Evolutionary conservation across 2,113 vertebrate genomes (phyloP).

Genomic region (Anhinga rufa): DNA sequence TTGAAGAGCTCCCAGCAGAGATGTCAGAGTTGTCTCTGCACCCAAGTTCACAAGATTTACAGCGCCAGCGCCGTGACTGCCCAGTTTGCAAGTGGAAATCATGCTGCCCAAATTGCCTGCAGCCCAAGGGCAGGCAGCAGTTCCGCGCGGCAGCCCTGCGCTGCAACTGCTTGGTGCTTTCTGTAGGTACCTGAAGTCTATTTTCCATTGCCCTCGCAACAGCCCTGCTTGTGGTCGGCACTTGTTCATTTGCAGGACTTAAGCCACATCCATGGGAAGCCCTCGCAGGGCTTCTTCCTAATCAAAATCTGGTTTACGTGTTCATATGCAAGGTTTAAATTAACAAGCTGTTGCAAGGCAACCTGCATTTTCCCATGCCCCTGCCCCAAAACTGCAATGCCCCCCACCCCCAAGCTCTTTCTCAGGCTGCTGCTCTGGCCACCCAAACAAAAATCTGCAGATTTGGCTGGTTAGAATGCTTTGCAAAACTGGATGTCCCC

Average conservation of each 20-base stretch:
- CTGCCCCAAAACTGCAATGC: neutral
- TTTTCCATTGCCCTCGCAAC: neutral
- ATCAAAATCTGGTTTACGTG: neutral
- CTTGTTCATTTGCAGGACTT: neutral
- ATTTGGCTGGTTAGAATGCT: neutral
- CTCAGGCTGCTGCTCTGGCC: neutral
- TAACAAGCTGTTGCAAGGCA: neutral
- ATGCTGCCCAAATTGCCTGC: neutral
- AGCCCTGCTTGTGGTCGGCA: neutral
- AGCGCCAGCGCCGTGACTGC: fast-evolving
- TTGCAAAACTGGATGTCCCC: neutral
- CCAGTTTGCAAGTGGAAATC: neutral
- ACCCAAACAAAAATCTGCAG: neutral
- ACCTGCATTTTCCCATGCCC: neutral
- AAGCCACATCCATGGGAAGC: neutral
- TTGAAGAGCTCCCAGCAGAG: neutral
- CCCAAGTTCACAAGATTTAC: neutral
- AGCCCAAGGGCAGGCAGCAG: neutral
- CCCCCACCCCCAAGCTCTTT: neutral
- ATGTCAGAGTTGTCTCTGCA: neutral
- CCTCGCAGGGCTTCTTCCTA: neutral
- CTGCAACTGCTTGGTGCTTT: neutral
- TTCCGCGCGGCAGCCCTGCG: fast-evolving
- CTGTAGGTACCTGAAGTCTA: neutral
- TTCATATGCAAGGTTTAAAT: neutral